Base-by-base conservation (phyloP, 2,888 invertebrate species). In the Rotaria socialis region DNA sequence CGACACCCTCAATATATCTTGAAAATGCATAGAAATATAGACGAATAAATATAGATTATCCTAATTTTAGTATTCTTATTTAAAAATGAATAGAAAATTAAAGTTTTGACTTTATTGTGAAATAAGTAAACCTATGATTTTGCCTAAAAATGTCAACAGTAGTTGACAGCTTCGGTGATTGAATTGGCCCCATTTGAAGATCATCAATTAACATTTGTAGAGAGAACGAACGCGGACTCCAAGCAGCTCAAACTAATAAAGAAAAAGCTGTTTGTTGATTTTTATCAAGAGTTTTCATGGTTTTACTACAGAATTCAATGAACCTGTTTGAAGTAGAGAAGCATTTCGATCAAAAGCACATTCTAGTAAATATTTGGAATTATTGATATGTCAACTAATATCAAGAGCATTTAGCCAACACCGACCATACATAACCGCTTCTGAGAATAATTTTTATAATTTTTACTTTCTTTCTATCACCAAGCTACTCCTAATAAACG, bases 331-430 rank as follows among this genome's bases (percentile, higher is more conserved):
- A 22, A 88, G 52, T 90, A 95, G 95, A 91, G 95, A 95, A 90
- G 95, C 95, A 0, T 94, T 94, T 84, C 96, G 92, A 0, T 95
- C 96, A 90, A 96, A 96, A 91, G 96, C 96, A 89, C 96, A 92
- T 90, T 96, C 96, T 0, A 96, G 93, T 27, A 96, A 93, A 89
- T 95, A 96, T 4, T 96, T 93, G 0, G 95, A 94, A 91, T 96
- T 96, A 92, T 96, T 96, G 96, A 96, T 96, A 91, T 96, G 96
- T 89, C 94, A 94, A 55, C 95, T 92, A 0, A 95, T 94, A 91
- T 96, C 96, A 86, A 96, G 93, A 90, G 96, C 96, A 56, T 94
- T 95, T n/a, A 94, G 94, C 80, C 95, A 93, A 89, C 96, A 96
- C 22, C 80, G 80, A 47, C 80, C 24, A 35, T 67, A 4, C 8